Conservation (phyloP, 2,888 invertebrate genomes). For the Conus canariensis region DNA sequence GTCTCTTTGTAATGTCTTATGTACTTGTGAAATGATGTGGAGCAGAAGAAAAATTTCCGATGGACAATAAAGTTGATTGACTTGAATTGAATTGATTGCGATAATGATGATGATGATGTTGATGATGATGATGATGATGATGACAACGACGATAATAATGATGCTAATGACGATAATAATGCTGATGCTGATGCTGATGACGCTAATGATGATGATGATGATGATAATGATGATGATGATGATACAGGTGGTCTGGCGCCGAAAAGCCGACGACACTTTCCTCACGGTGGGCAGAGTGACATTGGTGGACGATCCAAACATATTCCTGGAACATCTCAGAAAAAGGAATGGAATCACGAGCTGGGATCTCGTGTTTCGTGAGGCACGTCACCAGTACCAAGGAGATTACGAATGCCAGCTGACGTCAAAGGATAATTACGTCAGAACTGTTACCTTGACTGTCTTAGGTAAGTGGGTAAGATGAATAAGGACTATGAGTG, state of each 20-base stretch:
- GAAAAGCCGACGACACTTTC: conserved; percentile 45
- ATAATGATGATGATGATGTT: no score
- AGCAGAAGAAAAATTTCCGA: no score
- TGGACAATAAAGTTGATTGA: no score
- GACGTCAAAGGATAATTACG: conserved; percentile 41
- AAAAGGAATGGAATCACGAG: conserved; percentile 39
- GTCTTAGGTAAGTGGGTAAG: conserved; percentile 43
- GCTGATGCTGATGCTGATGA: no score
- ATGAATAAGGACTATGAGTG: background rate
- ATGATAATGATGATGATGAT: no score
- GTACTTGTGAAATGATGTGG: no score
- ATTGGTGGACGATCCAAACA: conserved; percentile 44
- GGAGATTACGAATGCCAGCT: conserved; percentile 50
- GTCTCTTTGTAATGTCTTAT: no score
- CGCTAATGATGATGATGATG: no score
- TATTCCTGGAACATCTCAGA: conserved; percentile 41
- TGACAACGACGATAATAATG: no score
- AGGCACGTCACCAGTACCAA: conserved; percentile 34
- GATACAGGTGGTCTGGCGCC: conserved; percentile 49
- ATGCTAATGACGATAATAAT: no score
- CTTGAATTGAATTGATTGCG: no score
- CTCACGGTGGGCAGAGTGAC: conserved; percentile 49
- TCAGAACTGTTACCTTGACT: conserved; percentile 42
- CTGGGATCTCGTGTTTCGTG: conserved; percentile 48
- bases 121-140: no score